Base-by-base conservation (phyloP, 2,888 invertebrate genomes). In the Lottia gigantea region DNA sequence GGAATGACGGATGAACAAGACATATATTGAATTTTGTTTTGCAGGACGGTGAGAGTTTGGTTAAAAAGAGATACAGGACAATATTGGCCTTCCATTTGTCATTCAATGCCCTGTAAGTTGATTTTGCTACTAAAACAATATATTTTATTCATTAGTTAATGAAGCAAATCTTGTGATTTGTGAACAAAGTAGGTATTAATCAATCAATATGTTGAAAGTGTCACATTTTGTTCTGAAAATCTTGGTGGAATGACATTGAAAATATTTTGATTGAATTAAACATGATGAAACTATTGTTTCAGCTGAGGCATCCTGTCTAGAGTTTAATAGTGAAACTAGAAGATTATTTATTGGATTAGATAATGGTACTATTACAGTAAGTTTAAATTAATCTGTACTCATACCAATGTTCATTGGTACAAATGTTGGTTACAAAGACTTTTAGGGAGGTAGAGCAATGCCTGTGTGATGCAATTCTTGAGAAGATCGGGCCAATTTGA, bases 11-110 rank as follows among this genome's bases (percentile, higher is more conserved):
- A n/a, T n/a, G n/a, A n/a, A n/a, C n/a, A n/a, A n/a, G n/a, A 31
- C 31, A 31, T 3, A 2, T 68, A 15, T 62, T 64, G 19, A 63
- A 11, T 55, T 66, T 45, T 6, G 67, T 46, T 31, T 88, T 90
- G 4, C 86, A 98, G 98, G 90, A 97, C 97, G 74, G 93, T 99
- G 49, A 91, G 98, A 88, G 95, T 99, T 78, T 98, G 98, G 96
- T 89, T 98, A 82, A 97, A 97, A 88, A 92, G 98, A 76, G 98
- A 98, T 88, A 96, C 96, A 0, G 98, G 98, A 3, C 97, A 98
- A 86, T 99, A 97, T 88, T 99, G 98, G 98, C 98, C 98, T 0
- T 97, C 96, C 85, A 96, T 99, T 84, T 98, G 98, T 86, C 96
- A 97, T 87, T 95, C 94, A 84, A 95, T 97, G 94, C 94, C 95